phyloP scores from a whole-genome alignment of 2,113 vertebrate genomes.

The Steatornis caripensis region DNA sequence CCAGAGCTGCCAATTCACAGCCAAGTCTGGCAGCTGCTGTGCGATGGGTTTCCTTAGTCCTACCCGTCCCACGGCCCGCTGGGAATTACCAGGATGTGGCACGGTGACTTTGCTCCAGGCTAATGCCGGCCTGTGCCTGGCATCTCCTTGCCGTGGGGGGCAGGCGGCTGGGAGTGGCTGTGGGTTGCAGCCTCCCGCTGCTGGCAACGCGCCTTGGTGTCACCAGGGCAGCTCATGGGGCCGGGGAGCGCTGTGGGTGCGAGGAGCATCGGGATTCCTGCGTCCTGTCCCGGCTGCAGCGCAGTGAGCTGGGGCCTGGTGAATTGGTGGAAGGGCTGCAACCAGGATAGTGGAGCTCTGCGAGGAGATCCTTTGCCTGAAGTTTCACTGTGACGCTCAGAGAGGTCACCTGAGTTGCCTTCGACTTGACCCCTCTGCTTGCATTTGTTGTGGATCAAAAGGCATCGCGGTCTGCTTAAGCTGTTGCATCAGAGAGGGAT shows the following conservation, averaged over 20 bases:
- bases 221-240: neutral
- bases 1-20: neutral
- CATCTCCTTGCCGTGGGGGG: neutral
- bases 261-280: neutral
- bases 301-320: neutral
- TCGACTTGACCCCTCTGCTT: neutral
- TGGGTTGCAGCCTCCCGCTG: neutral
- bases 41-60: neutral
- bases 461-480: neutral
- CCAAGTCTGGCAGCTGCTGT: neutral
- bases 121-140: neutral
- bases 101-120: neutral
- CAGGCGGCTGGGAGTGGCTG: neutral
- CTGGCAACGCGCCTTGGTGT: neutral
- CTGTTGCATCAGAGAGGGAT: neutral
- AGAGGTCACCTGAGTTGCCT: neutral
- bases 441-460: neutral
- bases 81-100: neutral
- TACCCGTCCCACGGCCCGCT: neutral
- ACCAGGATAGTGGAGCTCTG: neutral
- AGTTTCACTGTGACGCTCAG: neutral
- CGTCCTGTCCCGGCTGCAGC: neutral
- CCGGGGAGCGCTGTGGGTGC: accelerated
- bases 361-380: neutral
- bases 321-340: neutral